Base-by-base conservation (phyloP, 2,888 invertebrate genomes). In the Drosophila trichaetosa region DNA sequence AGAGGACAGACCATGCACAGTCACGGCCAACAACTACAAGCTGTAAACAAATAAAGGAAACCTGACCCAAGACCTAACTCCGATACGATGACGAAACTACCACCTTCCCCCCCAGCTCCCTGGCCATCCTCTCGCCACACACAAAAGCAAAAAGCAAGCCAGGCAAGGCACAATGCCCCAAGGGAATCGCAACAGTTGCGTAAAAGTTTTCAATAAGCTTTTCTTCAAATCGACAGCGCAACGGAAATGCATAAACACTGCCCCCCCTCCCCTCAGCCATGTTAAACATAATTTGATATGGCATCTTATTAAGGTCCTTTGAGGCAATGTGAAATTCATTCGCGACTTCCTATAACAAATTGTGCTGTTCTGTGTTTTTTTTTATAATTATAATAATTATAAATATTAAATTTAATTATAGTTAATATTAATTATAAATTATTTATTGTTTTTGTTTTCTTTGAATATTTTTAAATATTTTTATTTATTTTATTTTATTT, bases 201-300 rank as follows among this genome's bases (percentile, higher is more conserved):
- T 65, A 71, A 68, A 87, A 86, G 65, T 86, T 87, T 87, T 84
- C 87, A 87, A 87, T 87, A 87, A 87, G 87, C 86, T 75, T 46
- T 48, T 7, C 34, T 24, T 40, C 49, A 36, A 68, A 49, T 69
- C 49, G 60, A 61, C 61, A 63, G 76, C 80, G 80, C 78, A 72
- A 58, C 72, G 65, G 71, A 84, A 86, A 76, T 85, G 86, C 86
- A 85, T 81, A 86, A 86, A 76, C 80, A 84, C 79, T 82, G 72
- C 79, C 71, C 49, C 27, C 27, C 80, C 60, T 78, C 72, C 51
- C 69, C 65, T 60, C 34, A 83, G 62, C 78, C 83, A 80, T 80
- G 79, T 75, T 81, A 38, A 70, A 73, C 84, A 83, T 73, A 73
- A 83, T 80, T 82, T 73, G 59, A 68, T 79, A 73, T 82, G 74